Evolutionary conservation across 2,113 vertebrate genomes (phyloP).

Genomic region (Centropus bengalensis): DNA sequence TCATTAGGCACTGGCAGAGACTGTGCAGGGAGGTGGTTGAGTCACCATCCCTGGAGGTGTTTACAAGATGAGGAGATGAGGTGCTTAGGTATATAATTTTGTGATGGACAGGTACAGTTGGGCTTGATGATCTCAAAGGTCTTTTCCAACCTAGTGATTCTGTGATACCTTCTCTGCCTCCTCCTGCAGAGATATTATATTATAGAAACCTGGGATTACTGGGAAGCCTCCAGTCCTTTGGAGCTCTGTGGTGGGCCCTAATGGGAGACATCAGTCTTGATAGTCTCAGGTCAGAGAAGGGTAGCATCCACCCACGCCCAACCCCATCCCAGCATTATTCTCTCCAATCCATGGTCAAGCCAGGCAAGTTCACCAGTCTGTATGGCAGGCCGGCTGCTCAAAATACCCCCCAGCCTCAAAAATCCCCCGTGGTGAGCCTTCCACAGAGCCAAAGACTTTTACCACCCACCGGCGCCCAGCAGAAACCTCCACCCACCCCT

Average conservation of each 20-base stretch:
- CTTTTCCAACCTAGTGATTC: too few relatives aligned
- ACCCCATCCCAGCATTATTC: rapidly evolving
- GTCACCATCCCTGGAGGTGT: too few relatives aligned
- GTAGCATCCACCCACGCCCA: background rate
- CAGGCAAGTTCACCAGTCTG: background rate
- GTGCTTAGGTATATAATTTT: too few relatives aligned
- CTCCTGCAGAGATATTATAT: background rate
- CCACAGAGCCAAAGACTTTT: background rate
- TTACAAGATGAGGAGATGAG: too few relatives aligned
- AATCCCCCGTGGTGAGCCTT: background rate
- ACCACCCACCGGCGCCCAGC: rapidly evolving
- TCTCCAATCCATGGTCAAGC: background rate
- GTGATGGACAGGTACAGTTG: too few relatives aligned
- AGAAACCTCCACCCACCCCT: background rate
- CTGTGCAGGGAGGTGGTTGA: too few relatives aligned
- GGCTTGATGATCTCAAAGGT: too few relatives aligned
- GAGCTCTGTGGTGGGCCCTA: background rate
- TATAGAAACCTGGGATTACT: background rate
- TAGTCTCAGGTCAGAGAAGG: background rate
- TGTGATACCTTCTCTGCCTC: background rate
- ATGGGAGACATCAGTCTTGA: rapidly evolving
- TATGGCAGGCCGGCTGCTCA: background rate
- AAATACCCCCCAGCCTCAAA: background rate
- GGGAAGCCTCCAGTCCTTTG: background rate
- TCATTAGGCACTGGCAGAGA: too few relatives aligned